Percentiles rank a stretch among this genome's conserved stretches.
phyloP scores from a whole-genome alignment of 2,797 vertebrate genomes.

The Peromyscus melanophrys region DNA sequence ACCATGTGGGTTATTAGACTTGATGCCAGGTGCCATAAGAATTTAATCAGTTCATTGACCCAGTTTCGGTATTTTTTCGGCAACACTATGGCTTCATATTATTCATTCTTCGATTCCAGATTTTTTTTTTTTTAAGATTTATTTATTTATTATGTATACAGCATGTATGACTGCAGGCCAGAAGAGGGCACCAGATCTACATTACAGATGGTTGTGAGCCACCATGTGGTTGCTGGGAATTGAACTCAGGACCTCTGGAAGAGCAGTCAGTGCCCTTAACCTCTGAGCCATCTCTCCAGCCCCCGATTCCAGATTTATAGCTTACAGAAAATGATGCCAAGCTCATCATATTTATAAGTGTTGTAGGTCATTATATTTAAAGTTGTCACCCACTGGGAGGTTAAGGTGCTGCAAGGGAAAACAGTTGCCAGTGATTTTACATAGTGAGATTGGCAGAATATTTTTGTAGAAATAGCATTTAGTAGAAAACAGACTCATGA shows the following conservation, averaged over 20 bases:
- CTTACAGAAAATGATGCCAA: not conserved
- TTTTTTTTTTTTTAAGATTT: too few relatives aligned
- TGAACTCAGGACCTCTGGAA: too few relatives aligned
- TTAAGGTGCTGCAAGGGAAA: not conserved
- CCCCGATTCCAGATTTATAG: not conserved
- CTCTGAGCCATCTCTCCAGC: too few relatives aligned
- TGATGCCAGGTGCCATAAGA: not conserved
- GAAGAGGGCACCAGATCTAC: too few relatives aligned
- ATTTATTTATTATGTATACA: too few relatives aligned
- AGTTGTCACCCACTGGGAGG: not conserved
- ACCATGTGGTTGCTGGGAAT: too few relatives aligned
- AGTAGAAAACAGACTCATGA: not conserved
- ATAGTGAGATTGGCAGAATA: not conserved
- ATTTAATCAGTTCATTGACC: not conserved
- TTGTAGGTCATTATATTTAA: not conserved
- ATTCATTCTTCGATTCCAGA: not conserved
- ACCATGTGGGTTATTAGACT: not conserved
- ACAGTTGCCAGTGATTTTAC: not conserved
- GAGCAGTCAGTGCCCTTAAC: too few relatives aligned
- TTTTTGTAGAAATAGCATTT: not conserved
- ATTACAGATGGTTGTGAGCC: too few relatives aligned
- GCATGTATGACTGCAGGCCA: too few relatives aligned
- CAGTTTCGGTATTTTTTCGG: not conserved
- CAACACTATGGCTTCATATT: not conserved
- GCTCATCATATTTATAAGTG: not conserved